These are phyloP conservation scores for Aplodontia rufa DNA, from an alignment of 2,113 vertebrate species.

Conservation along the genomic window DNA sequence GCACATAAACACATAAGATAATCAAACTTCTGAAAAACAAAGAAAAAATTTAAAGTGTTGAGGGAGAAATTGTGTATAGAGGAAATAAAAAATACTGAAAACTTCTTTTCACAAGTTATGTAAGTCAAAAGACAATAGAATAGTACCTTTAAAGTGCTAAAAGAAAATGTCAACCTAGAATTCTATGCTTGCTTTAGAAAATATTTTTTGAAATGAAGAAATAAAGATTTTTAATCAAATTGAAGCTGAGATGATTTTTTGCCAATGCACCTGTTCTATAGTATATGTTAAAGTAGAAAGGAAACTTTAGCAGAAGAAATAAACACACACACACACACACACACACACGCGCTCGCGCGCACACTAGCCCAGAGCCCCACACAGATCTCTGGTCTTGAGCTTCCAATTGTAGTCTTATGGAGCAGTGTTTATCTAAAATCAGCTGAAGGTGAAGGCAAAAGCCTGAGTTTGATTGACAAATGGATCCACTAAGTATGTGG, in stretches of 20 bases:
- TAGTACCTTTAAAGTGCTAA: not conserved
- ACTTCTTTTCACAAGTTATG: not conserved
- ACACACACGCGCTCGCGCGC: not conserved
- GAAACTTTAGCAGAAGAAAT: not conserved
- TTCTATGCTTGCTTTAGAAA: not conserved
- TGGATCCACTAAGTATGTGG: not conserved
- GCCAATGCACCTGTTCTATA: not conserved
- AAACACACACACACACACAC: not conserved
- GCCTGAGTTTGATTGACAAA: not conserved
- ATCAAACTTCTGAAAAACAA: not conserved
- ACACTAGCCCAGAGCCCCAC: not conserved
- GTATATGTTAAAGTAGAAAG: not conserved
- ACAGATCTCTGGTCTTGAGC: not conserved
- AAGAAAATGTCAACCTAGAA: not conserved
- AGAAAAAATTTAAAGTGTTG: not conserved
- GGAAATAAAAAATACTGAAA: not conserved
- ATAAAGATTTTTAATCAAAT: not conserved
- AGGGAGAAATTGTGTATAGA: not conserved
- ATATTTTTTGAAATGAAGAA: not conserved
- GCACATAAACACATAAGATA: not conserved
- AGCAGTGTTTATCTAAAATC: not conserved
- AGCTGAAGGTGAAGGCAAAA: not conserved
- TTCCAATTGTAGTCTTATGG: not conserved
- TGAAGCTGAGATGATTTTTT: slow-evolving; percentile 4
- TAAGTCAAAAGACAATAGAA: not conserved